phyloP scores from a whole-genome alignment of 2,797 vertebrate genomes.

The Megaceryle alcyon region DNA sequence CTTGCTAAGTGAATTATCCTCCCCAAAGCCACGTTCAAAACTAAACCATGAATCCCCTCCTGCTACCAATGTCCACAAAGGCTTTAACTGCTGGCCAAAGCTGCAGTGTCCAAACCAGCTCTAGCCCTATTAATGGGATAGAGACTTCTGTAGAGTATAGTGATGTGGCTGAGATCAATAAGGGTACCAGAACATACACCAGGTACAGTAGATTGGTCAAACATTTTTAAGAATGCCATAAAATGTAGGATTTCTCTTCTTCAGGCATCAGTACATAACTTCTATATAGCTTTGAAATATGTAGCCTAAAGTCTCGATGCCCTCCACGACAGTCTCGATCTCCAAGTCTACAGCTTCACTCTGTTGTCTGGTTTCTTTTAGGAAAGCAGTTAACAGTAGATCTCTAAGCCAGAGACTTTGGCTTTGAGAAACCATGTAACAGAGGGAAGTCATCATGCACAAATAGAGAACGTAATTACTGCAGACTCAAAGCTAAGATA shows the following conservation, averaged over 20 bases:
- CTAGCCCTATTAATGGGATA: not conserved
- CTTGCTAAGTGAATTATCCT: not conserved
- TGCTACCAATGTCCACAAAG: not conserved
- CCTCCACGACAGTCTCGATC: no score
- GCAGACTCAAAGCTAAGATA: not conserved
- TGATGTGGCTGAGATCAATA: not conserved
- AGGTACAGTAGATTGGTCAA: not conserved
- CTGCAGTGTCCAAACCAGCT: not conserved
- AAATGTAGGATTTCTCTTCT: not conserved
- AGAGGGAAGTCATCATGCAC: not conserved
- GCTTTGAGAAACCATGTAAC: not conserved
- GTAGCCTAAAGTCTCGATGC: no score
- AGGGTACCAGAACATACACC: not conserved
- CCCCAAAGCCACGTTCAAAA: not conserved
- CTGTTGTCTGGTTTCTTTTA: no score
- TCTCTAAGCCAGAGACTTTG: no score
- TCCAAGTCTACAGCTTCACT: no score
- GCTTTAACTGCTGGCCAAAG: not conserved
- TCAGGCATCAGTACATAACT: not conserved
- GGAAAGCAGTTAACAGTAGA: no score
- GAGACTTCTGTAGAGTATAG: not conserved
- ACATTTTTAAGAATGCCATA: not conserved
- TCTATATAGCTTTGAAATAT: no score
- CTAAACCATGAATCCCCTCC: not conserved
- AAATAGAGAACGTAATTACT: accelerated